These are phyloP conservation scores for Acyrthosiphon pisum DNA, from an alignment of 1,140 invertebrate genomes.

Conservation along the genomic window DNA sequence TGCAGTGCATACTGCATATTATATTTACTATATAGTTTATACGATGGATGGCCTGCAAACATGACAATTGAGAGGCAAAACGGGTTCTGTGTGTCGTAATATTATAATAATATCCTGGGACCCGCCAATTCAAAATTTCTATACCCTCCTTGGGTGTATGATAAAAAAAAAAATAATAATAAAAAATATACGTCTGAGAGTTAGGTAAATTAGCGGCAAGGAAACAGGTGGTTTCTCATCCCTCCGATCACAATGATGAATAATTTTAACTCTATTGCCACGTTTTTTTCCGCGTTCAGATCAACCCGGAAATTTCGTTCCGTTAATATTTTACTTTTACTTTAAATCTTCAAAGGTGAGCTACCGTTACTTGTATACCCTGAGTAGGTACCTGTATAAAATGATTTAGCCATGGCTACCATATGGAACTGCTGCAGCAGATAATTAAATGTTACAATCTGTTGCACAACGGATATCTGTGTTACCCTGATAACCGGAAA, in stretches of 20 bases:
- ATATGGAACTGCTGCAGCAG: constrained; percentile 24
- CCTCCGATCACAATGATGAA: constrained; percentile 44
- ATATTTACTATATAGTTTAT: not conserved
- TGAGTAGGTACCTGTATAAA: not conserved
- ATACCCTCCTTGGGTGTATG: constrained; percentile 12
- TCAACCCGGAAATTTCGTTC: constrained; percentile 34
- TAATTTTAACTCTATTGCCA: constrained; percentile 33
- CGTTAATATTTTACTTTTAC: constrained; percentile 21
- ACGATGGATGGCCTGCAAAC: constrained; percentile 43
- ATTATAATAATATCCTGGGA: constrained; percentile 56
- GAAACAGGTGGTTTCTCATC: constrained; percentile 51
- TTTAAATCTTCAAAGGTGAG: not conserved
- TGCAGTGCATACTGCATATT: constrained; percentile 40
- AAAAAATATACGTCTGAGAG: constrained; percentile 53
- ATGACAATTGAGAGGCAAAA: constrained; percentile 57
- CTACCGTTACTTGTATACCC: not conserved
- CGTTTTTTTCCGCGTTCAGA: constrained; percentile 38
- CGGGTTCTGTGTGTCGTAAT: constrained; percentile 55
- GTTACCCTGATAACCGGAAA: constrained; percentile 19
- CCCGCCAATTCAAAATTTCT: constrained; percentile 54
- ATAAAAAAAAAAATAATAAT: constrained; percentile 3
- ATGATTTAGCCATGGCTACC: not conserved
- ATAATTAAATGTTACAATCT: constrained; percentile 32
- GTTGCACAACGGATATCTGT: not conserved
- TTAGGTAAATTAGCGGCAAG: constrained; percentile 54